These are phyloP conservation scores for Drosophila setifemur DNA, from an alignment of 1,140 invertebrate genomes.

Conservation along the genomic window DNA sequence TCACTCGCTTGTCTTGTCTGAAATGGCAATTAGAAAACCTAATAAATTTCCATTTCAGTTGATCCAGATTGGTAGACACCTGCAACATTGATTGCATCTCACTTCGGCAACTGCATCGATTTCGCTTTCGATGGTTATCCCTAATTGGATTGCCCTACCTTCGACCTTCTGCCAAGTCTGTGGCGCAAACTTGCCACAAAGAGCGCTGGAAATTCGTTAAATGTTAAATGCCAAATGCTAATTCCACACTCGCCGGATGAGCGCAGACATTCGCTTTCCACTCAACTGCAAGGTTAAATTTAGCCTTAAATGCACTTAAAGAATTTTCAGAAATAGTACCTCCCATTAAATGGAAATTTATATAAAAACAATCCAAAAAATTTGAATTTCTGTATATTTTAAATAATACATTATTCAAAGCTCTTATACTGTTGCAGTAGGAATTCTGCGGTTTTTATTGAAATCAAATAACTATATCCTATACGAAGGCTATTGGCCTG, in stretches of 20 bases:
- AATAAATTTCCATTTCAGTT: conserved; percentile 22
- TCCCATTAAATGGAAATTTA: too few relatives aligned
- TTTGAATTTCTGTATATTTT: too few relatives aligned
- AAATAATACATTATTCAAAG: too few relatives aligned
- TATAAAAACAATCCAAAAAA: too few relatives aligned
- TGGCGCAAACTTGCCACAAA: conserved; percentile 9
- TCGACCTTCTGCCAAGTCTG: conserved; percentile 49
- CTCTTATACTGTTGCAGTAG: too few relatives aligned
- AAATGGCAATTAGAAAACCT: conserved; percentile 24
- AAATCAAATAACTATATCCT: too few relatives aligned
- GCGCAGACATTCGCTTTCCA: conserved; percentile 41
- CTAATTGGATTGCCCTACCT: conserved; percentile 69
- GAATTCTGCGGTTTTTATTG: too few relatives aligned
- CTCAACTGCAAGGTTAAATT: conserved; percentile 30
- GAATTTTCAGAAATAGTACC: too few relatives aligned
- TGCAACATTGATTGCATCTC: conserved; percentile 3
- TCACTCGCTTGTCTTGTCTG: conserved; percentile 43
- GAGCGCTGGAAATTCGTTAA: conserved; percentile 31
- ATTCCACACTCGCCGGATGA: conserved; percentile 46
- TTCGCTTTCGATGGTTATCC: conserved; percentile 55
- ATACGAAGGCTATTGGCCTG: too few relatives aligned
- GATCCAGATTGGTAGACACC: not conserved
- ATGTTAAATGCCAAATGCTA: conserved; percentile 68
- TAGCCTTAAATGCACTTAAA: too few relatives aligned
- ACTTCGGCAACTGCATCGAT: conserved; percentile 28